phyloP scores from a whole-genome alignment of 2,113 vertebrate genomes.

The Eublepharis macularius region DNA sequence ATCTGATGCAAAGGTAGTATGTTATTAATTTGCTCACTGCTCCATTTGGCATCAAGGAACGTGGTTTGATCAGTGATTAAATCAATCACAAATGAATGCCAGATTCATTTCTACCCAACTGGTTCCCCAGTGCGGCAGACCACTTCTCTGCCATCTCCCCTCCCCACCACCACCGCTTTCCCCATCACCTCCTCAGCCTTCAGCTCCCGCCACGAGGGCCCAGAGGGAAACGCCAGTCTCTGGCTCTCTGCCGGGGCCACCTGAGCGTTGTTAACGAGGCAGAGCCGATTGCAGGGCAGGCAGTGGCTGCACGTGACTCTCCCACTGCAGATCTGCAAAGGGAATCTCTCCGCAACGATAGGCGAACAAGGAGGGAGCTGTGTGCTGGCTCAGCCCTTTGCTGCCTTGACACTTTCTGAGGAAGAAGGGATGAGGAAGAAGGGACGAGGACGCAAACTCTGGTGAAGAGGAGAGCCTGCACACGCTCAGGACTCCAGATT shows the following conservation, averaged over 20 bases:
- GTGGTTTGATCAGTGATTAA: background rate
- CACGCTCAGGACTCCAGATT: background rate
- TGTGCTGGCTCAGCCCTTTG: constrained; percentile 46
- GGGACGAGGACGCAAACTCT: constrained; percentile 14
- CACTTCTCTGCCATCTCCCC: background rate
- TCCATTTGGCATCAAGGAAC: background rate
- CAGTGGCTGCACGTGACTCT: background rate
- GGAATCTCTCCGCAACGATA: constrained; percentile 17
- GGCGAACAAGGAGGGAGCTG: constrained; percentile 22
- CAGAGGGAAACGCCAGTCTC: accelerated
- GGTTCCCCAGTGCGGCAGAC: background rate
- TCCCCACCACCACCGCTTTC: background rate
- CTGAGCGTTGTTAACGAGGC: background rate
- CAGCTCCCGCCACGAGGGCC: background rate
- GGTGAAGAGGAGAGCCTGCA: background rate
- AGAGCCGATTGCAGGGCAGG: constrained; percentile 19
- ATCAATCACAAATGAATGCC: background rate
- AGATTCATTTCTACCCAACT: background rate
- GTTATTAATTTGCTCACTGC: background rate
- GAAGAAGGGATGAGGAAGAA: constrained; percentile 23
- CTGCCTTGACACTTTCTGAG: constrained; percentile 49
- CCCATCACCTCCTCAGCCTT: background rate
- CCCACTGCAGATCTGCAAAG: background rate
- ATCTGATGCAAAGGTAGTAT: too few species aligned
- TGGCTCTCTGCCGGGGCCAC: background rate